These are phyloP conservation scores for Scalopus aquaticus DNA, from an alignment of 2,113 vertebrate species.

Conservation along the genomic window DNA sequence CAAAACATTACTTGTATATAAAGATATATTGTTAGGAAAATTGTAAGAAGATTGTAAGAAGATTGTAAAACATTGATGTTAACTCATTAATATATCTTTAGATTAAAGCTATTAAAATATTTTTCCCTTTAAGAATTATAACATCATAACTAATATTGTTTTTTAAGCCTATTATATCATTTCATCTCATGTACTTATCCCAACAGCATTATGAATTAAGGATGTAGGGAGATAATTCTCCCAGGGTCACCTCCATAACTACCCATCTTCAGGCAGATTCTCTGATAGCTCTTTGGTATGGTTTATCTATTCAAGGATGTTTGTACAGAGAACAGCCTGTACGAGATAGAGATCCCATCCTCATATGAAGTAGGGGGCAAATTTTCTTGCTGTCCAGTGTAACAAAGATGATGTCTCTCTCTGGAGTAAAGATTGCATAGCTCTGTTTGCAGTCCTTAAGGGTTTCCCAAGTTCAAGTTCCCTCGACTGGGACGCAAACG, in stretches of 20 bases:
- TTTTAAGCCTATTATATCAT: not conserved
- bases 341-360: not conserved
- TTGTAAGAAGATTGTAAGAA: too few relatives aligned
- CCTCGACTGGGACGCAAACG: not conserved
- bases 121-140: not conserved
- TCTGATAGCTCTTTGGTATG: not conserved
- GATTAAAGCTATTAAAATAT: not conserved
- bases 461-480: not conserved
- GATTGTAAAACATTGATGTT: not conserved
- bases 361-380: not conserved
- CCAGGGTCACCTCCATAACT: not conserved
- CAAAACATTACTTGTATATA: not conserved
- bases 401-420: not conserved
- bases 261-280: not conserved
- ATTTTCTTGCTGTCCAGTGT: not conserved
- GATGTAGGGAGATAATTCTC: not conserved
- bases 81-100: not conserved
- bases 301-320: not conserved
- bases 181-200: not conserved
- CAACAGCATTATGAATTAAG: not conserved
- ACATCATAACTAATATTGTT: slow-evolving; percentile 7
- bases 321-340: not conserved
- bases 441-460: not conserved
- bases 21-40: too few relatives aligned
- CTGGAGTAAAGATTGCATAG: not conserved